A percentile compares a stretch with the other conserved stretches of the same genome.
phyloP scores from a whole-genome alignment of 2,888 invertebrate genomes.

The Agonopterix alstromeriana region DNA sequence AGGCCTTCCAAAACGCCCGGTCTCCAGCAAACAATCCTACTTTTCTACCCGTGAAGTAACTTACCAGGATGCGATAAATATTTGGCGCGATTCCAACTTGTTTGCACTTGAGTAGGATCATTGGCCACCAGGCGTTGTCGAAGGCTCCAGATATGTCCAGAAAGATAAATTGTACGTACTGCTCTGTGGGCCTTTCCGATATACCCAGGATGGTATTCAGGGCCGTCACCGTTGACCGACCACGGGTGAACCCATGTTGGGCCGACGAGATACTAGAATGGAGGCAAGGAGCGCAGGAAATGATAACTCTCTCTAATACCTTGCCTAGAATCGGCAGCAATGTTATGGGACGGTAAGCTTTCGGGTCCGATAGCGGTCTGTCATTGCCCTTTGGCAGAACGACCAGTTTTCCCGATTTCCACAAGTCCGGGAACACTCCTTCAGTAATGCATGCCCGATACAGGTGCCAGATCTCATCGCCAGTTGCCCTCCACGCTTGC shows the following conservation, averaged over 20 bases:
- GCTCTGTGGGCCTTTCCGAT: neutral
- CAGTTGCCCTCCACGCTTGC: neutral
- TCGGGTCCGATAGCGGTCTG: neutral
- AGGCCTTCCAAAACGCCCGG: constrained; percentile 8
- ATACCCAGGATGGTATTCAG: neutral
- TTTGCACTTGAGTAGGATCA: constrained; percentile 17
- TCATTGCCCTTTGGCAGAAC: neutral
- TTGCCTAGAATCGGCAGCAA: neutral
- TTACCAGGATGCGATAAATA: constrained; percentile 17
- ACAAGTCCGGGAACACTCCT: neutral
- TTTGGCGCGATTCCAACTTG: constrained; percentile 16
- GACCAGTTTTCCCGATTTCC: neutral
- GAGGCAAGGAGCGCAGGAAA: neutral
- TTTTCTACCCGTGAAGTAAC: constrained; percentile 15
- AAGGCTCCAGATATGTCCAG: constrained; percentile 24
- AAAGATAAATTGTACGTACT: constrained; percentile 20
- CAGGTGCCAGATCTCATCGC: neutral
- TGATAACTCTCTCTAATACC: neutral
- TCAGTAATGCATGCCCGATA: neutral
- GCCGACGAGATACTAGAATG: neutral
- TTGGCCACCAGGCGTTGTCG: neutral
- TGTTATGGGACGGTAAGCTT: neutral
- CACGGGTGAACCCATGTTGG: neutral
- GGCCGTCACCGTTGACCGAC: neutral
- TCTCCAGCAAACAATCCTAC: constrained; percentile 1